Conservation (phyloP, 2,888 invertebrate genomes). For the Thereva unica region DNA sequence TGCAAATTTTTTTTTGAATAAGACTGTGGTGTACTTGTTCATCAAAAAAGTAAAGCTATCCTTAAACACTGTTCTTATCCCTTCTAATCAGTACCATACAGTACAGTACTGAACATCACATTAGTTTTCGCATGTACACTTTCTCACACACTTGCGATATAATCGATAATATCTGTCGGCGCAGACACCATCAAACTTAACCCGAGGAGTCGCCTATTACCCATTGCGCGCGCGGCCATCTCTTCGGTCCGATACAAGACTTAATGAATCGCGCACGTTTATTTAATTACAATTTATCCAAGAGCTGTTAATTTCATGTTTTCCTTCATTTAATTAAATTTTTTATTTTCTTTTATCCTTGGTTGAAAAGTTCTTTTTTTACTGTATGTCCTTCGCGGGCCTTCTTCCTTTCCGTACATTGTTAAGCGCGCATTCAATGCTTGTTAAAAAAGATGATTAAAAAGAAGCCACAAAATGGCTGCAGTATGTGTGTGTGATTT, state of each 20-base stretch:
- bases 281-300: constrained; percentile 42
- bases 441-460: constrained; percentile 1
- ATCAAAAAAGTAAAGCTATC: no score
- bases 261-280: constrained; percentile 38
- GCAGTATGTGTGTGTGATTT: constrained; percentile 30
- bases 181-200: constrained; percentile 19
- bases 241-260: constrained; percentile 34
- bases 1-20: no score
- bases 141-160: constrained; percentile 15
- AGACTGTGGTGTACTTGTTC: no score
- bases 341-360: constrained; percentile 10
- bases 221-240: constrained; percentile 35
- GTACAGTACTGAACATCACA: no score
- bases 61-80: no score
- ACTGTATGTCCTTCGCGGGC: constrained; percentile 6
- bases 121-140: not conserved
- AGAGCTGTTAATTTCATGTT: constrained; percentile 35
- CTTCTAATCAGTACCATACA: no score
- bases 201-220: constrained; percentile 30
- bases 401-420: not conserved
- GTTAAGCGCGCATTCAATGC: constrained; percentile 7
- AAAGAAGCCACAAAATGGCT: constrained; percentile 33
- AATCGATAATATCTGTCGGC: constrained; percentile 32
- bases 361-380: not conserved
- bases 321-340: constrained; percentile 25